These are phyloP conservation scores for Caenorhabditis sp. DNA, from an alignment of 2,888 invertebrate species.

Conservation along the genomic window DNA sequence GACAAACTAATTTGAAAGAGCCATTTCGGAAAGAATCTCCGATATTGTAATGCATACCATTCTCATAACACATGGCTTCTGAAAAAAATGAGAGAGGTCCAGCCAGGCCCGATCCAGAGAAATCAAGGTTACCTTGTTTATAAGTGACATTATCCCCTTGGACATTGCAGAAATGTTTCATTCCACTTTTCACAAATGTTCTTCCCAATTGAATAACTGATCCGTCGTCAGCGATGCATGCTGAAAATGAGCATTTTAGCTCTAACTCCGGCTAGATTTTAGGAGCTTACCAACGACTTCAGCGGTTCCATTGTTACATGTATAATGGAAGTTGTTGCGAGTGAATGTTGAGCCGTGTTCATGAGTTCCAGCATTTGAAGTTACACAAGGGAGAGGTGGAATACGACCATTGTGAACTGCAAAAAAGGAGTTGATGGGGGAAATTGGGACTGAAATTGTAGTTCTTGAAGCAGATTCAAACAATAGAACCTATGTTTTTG, in stretches of 20 bases:
- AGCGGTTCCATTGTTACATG: conserved; percentile 68
- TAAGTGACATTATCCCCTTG: conserved; percentile 67
- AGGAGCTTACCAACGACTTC: conserved; percentile 65
- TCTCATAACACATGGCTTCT: conserved; percentile 69
- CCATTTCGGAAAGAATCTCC: conserved; percentile 68
- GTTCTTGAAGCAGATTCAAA: too few relatives aligned
- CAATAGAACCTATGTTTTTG: too few relatives aligned
- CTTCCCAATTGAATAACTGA: conserved; percentile 67
- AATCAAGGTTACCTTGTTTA: conserved; percentile 68
- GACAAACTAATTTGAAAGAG: conserved; percentile 65
- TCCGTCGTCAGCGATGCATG: conserved; percentile 67
- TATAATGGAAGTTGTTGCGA: conserved; percentile 69
- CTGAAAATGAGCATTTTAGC: too few relatives aligned
- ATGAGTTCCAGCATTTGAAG: conserved; percentile 62
- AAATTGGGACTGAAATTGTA: too few relatives aligned
- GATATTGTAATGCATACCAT: conserved; percentile 67
- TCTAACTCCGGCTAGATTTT: too few relatives aligned
- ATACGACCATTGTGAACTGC: conserved; percentile 56
- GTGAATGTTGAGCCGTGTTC: conserved; percentile 69
- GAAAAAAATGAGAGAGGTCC: too few relatives aligned
- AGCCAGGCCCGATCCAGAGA: too few relatives aligned
- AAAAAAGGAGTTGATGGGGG: conserved; percentile 5
- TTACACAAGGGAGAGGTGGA: conserved; percentile 66
- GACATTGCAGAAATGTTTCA: conserved; percentile 64
- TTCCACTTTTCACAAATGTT: conserved; percentile 62